These are phyloP conservation scores for Trimorus sp. DNA, from an alignment of 2,888 invertebrate genomes.

Conservation along the genomic window DNA sequence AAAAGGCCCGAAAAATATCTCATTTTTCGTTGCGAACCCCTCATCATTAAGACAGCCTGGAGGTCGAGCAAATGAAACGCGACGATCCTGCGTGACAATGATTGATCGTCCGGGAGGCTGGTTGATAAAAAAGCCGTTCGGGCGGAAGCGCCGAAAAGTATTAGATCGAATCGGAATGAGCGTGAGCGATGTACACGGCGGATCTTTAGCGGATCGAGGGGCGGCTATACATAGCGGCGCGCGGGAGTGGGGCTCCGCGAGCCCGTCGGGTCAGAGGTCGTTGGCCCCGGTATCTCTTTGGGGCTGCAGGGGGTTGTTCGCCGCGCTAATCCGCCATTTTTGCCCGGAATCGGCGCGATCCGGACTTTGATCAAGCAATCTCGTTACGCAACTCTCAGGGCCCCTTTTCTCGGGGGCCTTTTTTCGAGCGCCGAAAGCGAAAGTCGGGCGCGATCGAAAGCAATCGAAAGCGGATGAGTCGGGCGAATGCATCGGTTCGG, in stretches of 20 bases:
- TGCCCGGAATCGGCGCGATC: slow-evolving; percentile 1
- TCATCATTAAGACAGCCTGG: no score
- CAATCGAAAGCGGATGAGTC: slow-evolving; percentile 61
- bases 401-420: no score
- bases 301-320: slow-evolving; percentile 28
- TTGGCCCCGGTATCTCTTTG: slow-evolving; percentile 71
- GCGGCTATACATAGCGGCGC: slow-evolving; percentile 74
- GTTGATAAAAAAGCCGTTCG: slow-evolving; percentile 42
- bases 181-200: slow-evolving; percentile 50
- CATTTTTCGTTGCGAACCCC: no score
- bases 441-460: slow-evolving; percentile 58
- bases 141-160: slow-evolving; percentile 37
- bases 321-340: slow-evolving; percentile 9
- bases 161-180: slow-evolving; percentile 47
- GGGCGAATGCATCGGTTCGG: slow-evolving; percentile 42
- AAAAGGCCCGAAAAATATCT: no score
- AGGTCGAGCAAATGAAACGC: no score
- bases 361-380: no score
- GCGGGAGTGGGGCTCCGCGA: slow-evolving; percentile 71
- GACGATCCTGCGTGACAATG: no score
- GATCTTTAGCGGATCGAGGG: slow-evolving; percentile 72
- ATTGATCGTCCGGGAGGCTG: neutral
- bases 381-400: no score
- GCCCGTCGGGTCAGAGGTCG: slow-evolving; percentile 80
- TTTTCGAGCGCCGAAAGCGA: slow-evolving; percentile 43